Percentiles rank a stretch among this genome's conserved stretches.
These are phyloP conservation scores for Pararge aegeria DNA, from an alignment of 1,140 invertebrate genomes.

Conservation along the genomic window DNA sequence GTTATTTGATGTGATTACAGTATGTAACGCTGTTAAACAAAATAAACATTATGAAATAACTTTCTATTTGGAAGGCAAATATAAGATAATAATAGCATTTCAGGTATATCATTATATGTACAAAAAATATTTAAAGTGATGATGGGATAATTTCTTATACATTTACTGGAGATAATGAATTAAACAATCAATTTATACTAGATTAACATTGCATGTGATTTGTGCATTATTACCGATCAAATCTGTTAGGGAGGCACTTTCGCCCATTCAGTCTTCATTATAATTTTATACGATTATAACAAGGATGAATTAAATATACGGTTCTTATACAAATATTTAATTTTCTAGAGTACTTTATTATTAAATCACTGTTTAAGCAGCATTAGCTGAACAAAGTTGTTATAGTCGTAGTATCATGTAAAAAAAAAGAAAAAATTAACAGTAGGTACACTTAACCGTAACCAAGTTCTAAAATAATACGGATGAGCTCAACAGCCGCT, in stretches of 20 bases:
- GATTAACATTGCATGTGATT: constrained; percentile 27
- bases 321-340: neutral
- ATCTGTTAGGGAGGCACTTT: constrained; percentile 55
- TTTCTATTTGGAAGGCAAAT: constrained; percentile 8
- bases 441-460: no score
- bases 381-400: no score
- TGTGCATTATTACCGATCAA: constrained; percentile 35
- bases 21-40: constrained; percentile 12
- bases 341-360: no score
- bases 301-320: neutral
- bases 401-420: no score
- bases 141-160: neutral
- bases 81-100: neutral
- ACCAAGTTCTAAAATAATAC: no score
- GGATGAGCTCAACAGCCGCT: no score
- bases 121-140: constrained; percentile 28
- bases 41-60: neutral
- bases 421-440: no score
- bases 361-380: no score
- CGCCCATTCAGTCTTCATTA: constrained; percentile 71
- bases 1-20: constrained; percentile 63
- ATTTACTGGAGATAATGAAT: constrained; percentile 1
- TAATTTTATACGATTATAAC: constrained; percentile 35
- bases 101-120: constrained; percentile 28
- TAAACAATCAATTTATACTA: constrained; percentile 18